Evolutionary conservation across 1,140 invertebrate genomes (phyloP).

Genomic region (Sitophilus oryzae): DNA sequence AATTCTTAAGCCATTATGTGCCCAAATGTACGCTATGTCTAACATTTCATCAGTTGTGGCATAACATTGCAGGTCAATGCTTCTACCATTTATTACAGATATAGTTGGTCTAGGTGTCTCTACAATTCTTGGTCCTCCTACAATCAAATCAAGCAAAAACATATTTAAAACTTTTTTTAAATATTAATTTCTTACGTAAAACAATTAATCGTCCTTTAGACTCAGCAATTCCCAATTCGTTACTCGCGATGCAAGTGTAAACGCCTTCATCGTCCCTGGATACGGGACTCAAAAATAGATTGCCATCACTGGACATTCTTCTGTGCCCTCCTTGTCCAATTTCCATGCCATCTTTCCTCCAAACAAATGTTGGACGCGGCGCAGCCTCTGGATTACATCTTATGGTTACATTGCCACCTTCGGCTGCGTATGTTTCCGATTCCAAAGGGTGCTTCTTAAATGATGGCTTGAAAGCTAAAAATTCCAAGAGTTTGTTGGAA

Average conservation of each 20-base stretch:
- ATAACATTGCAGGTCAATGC: slow-evolving; percentile 71
- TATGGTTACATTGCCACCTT: slow-evolving; percentile 87
- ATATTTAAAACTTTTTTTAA: background rate
- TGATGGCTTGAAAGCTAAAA: slow-evolving; percentile 73
- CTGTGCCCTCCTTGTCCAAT: slow-evolving; percentile 71
- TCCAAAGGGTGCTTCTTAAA: slow-evolving; percentile 88
- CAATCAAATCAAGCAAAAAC: slow-evolving; percentile 17
- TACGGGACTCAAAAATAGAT: slow-evolving; percentile 79
- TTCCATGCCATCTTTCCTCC: slow-evolving; percentile 84
- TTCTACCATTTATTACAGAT: slow-evolving; percentile 60
- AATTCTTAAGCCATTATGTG: slow-evolving; percentile 76
- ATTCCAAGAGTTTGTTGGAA: background rate
- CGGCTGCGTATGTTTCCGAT: slow-evolving; percentile 81
- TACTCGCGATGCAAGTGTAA: slow-evolving; percentile 84
- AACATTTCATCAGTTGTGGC: slow-evolving; percentile 74
- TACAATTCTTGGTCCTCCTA: slow-evolving; percentile 64
- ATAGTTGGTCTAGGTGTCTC: slow-evolving; percentile 61
- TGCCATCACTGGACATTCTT: slow-evolving; percentile 75
- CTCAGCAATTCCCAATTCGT: slow-evolving; percentile 74
- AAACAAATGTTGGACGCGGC: slow-evolving; percentile 79
- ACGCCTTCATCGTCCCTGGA: slow-evolving; percentile 79
- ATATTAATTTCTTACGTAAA: slow-evolving; percentile 56
- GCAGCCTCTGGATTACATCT: slow-evolving; percentile 91
- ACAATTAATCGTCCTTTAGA: slow-evolving; percentile 78
- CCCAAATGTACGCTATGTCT: slow-evolving; percentile 87